Evolutionary conservation across 2,888 invertebrate species (phyloP).

Genomic region (Hydrotaea diabolus): DNA sequence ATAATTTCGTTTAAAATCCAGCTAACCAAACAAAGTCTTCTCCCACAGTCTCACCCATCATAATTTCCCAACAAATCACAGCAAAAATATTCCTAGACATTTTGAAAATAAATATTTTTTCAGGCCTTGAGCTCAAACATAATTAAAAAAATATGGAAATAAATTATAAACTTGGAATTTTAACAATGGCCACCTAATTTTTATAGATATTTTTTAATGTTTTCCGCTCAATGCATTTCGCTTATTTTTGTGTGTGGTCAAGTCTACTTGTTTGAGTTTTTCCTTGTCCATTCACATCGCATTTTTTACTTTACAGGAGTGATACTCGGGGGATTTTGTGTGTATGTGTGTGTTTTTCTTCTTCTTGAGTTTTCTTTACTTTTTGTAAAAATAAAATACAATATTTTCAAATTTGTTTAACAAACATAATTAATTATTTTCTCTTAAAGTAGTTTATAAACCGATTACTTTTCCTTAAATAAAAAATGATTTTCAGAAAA

Average conservation of each 20-base stretch:
- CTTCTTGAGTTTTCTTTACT: background rate
- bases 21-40: too few relatives aligned
- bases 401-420: conserved; percentile 63
- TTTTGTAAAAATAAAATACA: conserved; percentile 58
- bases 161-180: too few relatives aligned
- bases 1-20: too few relatives aligned
- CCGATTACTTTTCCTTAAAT: conserved; percentile 23
- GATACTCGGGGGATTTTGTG: background rate
- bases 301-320: background rate
- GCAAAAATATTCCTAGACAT: too few relatives aligned
- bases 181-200: too few relatives aligned
- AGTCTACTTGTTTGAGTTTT: background rate
- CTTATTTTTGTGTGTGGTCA: background rate
- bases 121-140: background rate
- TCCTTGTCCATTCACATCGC: background rate
- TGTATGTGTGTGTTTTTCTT: conserved; percentile 37
- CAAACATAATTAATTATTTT: conserved; percentile 61
- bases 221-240: too few relatives aligned
- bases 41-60: too few relatives aligned
- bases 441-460: background rate
- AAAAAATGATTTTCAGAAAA: conserved; percentile 22
- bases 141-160: background rate
- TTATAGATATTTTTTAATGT: background rate
- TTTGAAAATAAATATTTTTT: too few relatives aligned
- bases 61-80: too few relatives aligned